Percentiles rank a stretch among this genome's conserved stretches.
phyloP scores from a whole-genome alignment of 2,888 invertebrate genomes.

The Drosophila longiperda region DNA sequence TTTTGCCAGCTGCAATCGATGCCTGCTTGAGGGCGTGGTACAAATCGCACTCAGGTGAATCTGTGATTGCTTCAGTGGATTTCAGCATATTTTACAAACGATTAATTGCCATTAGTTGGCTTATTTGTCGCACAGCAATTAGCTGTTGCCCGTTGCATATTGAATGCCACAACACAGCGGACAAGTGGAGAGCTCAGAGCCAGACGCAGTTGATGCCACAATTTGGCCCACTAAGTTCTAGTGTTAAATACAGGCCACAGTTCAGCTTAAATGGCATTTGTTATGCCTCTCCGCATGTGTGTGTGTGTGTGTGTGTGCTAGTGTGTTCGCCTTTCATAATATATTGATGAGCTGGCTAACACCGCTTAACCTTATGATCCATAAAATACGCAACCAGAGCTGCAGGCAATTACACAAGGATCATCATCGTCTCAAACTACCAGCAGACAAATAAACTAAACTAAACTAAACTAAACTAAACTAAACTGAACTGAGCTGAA shows the following conservation, averaged over 20 bases:
- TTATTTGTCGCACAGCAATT: conserved; percentile 10
- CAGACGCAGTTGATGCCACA: background rate
- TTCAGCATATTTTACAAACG: background rate
- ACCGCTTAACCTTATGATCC: conserved; percentile 53
- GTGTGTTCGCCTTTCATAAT: conserved; percentile 29
- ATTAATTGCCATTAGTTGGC: conserved; percentile 12
- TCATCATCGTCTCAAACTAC: conserved; percentile 6
- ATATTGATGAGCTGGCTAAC: conserved; percentile 56
- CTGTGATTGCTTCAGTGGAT: background rate
- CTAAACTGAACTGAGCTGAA: conserved; percentile 1
- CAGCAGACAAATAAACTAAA: background rate
- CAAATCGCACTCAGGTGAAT: background rate
- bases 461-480: background rate
- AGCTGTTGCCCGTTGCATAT: conserved; percentile 9
- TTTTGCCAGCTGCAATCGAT: conserved; percentile 16
- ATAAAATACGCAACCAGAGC: conserved; percentile 18
- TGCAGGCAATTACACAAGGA: conserved; percentile 31
- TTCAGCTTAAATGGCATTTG: conserved; percentile 22
- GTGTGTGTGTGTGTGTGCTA: background rate
- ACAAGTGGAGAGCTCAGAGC: background rate
- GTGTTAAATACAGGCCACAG: conserved; percentile 30
- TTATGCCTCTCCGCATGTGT: conserved; percentile 1
- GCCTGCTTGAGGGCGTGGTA: background rate
- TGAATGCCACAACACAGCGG: background rate
- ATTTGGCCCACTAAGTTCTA: conserved; percentile 4